Percentiles rank a stretch among this genome's conserved stretches.
Conservation (phyloP, 2,113 vertebrate species). For the Phoenicopterus ruber region DNA sequence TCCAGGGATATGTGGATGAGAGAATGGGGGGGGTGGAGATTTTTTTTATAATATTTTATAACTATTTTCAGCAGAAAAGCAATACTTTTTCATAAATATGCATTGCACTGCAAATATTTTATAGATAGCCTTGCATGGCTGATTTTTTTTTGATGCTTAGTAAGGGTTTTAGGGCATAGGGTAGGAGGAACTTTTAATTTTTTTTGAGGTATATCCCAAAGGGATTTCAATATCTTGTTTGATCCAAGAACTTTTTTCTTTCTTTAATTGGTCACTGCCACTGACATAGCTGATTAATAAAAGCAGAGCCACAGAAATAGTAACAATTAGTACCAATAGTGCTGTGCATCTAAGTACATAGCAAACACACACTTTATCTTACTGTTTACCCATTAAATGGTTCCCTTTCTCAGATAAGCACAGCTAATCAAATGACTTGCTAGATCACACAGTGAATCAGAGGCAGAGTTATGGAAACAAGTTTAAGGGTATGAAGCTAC, state of each 20-base stretch:
- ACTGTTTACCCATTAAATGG: background rate
- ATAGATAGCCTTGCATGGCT: background rate
- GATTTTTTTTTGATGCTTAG: background rate
- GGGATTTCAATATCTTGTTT: background rate
- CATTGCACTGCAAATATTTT: background rate
- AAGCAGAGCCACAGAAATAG: background rate
- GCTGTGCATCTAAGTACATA: background rate
- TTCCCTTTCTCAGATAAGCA: background rate
- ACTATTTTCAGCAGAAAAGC: background rate
- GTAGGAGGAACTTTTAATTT: background rate
- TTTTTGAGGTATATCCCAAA: background rate
- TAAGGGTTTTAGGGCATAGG: background rate
- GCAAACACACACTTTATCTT: background rate
- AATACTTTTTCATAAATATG: background rate
- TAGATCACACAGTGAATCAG: background rate
- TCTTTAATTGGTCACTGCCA: background rate
- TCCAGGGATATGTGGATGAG: background rate
- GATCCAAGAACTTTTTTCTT: background rate
- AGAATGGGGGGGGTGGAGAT: background rate
- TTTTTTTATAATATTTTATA: background rate
- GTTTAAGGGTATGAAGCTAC: constrained; percentile 19
- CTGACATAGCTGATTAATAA: background rate
- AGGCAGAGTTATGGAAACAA: constrained; percentile 2
- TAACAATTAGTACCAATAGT: background rate
- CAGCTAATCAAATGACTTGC: background rate